phyloP scores from a whole-genome alignment of 2,113 vertebrate genomes.

The Polyodon spathula region DNA sequence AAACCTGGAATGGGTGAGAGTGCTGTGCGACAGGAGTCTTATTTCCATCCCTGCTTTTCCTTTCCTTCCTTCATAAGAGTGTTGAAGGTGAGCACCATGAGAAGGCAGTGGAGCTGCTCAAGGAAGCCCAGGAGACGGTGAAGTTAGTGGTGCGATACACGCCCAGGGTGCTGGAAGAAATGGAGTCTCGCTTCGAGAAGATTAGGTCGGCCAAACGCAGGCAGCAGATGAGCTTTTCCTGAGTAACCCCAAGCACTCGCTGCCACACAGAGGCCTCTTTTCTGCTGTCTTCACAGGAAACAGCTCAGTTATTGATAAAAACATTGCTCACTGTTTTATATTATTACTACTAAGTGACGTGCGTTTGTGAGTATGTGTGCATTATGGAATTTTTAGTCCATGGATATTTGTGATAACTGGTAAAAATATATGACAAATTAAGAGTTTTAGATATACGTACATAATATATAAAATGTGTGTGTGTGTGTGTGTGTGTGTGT shows the following conservation, averaged over 20 bases:
- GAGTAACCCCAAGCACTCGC: slow-evolving; percentile 46
- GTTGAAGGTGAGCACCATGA: slow-evolving; percentile 96
- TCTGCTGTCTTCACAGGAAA: slow-evolving; percentile 13
- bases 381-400: no score
- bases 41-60: slow-evolving; percentile 8
- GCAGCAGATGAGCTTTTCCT: slow-evolving; percentile 80
- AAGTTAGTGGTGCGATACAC: slow-evolving; percentile 93
- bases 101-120: slow-evolving; percentile 91
- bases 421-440: no score
- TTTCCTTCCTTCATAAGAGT: slow-evolving; percentile 54
- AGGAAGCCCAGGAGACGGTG: slow-evolving; percentile 91
- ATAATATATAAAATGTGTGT: no score
- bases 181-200: slow-evolving; percentile 96
- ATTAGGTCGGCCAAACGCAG: slow-evolving; percentile 96
- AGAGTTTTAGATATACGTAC: no score
- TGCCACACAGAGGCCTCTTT: slow-evolving; percentile 23
- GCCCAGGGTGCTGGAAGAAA: slow-evolving; percentile 90
- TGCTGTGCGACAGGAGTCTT: not conserved
- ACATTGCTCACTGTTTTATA: not conserved
- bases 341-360: not conserved
- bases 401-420: no score
- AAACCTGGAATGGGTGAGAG: not conserved
- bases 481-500: no score
- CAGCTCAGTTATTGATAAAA: slow-evolving; percentile 7
- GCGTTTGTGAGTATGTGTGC: no score